Conservation (phyloP, 2,113 vertebrate genomes). For the Hystrix brachyura region DNA sequence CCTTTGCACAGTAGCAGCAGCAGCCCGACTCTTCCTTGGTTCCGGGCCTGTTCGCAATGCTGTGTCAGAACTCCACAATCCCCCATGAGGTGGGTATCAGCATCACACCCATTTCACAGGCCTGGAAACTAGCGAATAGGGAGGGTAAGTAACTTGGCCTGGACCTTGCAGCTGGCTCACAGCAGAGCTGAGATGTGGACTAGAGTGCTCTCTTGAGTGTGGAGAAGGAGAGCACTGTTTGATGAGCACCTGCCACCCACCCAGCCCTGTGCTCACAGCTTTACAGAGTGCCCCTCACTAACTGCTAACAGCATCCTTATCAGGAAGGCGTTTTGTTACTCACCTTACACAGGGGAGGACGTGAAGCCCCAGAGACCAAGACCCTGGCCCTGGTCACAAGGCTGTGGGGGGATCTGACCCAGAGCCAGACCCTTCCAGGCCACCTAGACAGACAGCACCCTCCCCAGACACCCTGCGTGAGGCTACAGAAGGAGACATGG, state of each 20-base stretch:
- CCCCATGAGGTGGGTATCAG: too few species aligned
- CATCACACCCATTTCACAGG: neutral
- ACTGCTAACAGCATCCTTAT: neutral
- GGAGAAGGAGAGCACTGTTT: neutral
- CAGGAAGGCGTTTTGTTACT: neutral
- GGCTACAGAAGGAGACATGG: neutral
- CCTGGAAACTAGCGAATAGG: neutral
- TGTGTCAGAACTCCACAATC: neutral
- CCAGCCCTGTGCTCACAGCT: neutral
- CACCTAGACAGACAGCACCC: neutral
- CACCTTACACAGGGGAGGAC: neutral
- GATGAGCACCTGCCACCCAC: neutral
- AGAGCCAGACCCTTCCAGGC: neutral
- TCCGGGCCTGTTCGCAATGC: neutral
- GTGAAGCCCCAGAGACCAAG: neutral
- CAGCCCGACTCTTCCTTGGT: neutral
- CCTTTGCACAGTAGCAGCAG: neutral
- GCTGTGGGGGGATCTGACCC: neutral
- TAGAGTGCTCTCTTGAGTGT: neutral
- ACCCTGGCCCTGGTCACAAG: neutral
- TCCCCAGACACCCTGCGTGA: neutral
- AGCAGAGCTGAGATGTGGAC: neutral
- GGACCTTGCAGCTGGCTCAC: neutral
- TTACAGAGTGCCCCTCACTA: neutral
- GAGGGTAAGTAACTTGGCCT: neutral